Evolutionary conservation across 1,140 invertebrate species (phyloP).

Genomic region (Drosophila littoralis): DNA sequence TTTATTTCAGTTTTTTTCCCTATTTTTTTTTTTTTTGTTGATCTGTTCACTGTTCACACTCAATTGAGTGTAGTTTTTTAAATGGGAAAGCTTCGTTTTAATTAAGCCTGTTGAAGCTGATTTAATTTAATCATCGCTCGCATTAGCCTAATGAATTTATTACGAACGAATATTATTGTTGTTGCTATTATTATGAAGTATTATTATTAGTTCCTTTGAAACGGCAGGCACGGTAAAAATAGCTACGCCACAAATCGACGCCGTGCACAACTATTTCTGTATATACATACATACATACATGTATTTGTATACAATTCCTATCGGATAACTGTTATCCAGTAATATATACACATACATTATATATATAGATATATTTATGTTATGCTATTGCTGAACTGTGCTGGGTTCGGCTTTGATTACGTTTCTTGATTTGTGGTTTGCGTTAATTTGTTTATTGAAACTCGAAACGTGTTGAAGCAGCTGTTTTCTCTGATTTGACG

Average conservation of each 20-base stretch:
- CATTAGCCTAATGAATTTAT: slow-evolving; percentile 79
- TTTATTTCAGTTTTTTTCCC: slow-evolving; percentile 26
- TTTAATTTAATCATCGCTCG: slow-evolving; percentile 78
- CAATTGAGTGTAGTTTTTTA: slow-evolving; percentile 72
- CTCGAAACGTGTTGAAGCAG: slow-evolving; percentile 59
- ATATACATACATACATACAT: not conserved
- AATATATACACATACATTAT: not conserved
- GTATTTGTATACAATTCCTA: slow-evolving; percentile 2
- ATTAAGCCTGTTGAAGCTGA: slow-evolving; percentile 79
- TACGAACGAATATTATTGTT: slow-evolving; percentile 23
- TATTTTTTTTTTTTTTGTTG: slow-evolving; percentile 17
- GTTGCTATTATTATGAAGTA: slow-evolving; percentile 6
- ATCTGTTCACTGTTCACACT: slow-evolving; percentile 51
- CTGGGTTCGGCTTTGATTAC: slow-evolving; percentile 28
- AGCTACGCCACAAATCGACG: slow-evolving; percentile 2
- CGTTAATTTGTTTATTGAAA: slow-evolving; percentile 32
- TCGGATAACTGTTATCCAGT: slow-evolving; percentile 16
- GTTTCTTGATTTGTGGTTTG: slow-evolving; percentile 8
- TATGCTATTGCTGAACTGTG: slow-evolving; percentile 9
- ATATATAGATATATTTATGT: not conserved
- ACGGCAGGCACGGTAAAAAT: not conserved
- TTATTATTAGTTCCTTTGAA: slow-evolving; percentile 3
- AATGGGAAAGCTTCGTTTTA: slow-evolving; percentile 80
- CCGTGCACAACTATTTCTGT: not conserved
- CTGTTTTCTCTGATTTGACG: slow-evolving; percentile 50